These are phyloP conservation scores for Crematogaster levior DNA, from an alignment of 2,888 invertebrate species.

Conservation along the genomic window DNA sequence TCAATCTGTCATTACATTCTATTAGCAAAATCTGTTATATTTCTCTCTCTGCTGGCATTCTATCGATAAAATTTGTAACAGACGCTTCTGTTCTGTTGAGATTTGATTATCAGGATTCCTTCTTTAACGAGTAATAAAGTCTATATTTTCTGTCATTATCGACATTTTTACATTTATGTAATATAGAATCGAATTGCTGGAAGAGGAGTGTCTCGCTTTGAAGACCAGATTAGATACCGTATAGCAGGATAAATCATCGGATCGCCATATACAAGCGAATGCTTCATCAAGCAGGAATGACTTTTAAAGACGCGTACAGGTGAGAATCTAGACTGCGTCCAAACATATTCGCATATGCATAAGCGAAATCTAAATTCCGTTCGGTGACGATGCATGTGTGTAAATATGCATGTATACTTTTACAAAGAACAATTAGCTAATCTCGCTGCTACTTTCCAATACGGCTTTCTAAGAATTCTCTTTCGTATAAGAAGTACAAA, in stretches of 20 bases:
- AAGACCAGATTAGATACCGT: constrained; percentile 89
- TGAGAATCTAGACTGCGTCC: constrained; percentile 44
- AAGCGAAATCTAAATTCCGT: constrained; percentile 7
- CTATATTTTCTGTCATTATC: not conserved
- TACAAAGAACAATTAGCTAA: constrained; percentile 33
- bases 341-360: not conserved
- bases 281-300: constrained; percentile 87
- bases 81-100: too few species aligned
- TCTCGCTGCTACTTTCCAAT: constrained; percentile 25
- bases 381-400: not conserved
- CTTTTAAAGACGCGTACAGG: constrained; percentile 87
- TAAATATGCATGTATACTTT: constrained; percentile 23
- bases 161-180: constrained; percentile 10
- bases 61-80: too few species aligned
- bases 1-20: too few species aligned
- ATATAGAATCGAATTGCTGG: constrained; percentile 87
- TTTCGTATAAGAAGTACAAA: constrained; percentile 26
- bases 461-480: constrained; percentile 5
- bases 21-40: too few species aligned
- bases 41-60: too few species aligned
- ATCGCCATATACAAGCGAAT: constrained; percentile 87
- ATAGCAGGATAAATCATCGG: constrained; percentile 88
- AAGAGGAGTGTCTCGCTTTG: constrained; percentile 89
- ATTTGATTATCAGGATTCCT: not conserved
- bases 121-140: not conserved